Evolutionary conservation across 2,888 invertebrate species (phyloP), one percentile per base, ranked within the genome.

Genomic region (Stenodema calcarata): DNA sequence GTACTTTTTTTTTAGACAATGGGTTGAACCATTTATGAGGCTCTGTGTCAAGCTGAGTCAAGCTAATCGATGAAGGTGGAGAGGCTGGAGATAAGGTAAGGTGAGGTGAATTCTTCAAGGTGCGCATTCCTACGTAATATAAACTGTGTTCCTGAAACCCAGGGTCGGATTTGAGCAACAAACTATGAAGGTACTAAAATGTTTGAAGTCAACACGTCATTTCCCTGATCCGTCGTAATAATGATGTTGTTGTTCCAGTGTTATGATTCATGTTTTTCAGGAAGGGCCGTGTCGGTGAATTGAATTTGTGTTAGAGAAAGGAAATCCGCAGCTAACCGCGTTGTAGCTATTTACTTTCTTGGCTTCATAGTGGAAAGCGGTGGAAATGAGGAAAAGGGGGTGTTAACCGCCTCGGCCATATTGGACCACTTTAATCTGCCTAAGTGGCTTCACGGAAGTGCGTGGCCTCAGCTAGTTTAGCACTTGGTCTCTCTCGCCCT

Each of bases 381-480:
- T 27, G 30, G 30, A 80, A 80, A 54, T 80, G 30, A 54, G 47
- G 80, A 44, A 30, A 44, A 50, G 23, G 79, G 62, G 41, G 30
- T 79, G 86, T 79, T 86, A 78, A 86, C 86, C 86, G 69, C 86
- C 42, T 42, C 47, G 79, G 86, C 86, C 86, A 86, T 86, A 86
- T 86, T 86, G 86, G 79, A 23, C 86, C 86, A 79, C 62, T 86
- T 86, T 86, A 86, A 86, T 86, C 86, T 86, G 79, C 86, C 79
- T 86, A 86, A 86, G 86, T 86, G 79, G 86, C 79, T 62, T 54
- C 35, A 79, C 86, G 86, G 86, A 86, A 86, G 78, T 79, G 86
- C 86, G 86, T 86, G 86, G 86, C 86, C 86, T 79, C 79, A 79
- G 86, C 78, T 86, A 86, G 86, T 86, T 86, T 86, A 86, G 86